Evolutionary conservation across 1,140 invertebrate genomes (phyloP).

Genomic region (Drosophila kanapiae): DNA sequence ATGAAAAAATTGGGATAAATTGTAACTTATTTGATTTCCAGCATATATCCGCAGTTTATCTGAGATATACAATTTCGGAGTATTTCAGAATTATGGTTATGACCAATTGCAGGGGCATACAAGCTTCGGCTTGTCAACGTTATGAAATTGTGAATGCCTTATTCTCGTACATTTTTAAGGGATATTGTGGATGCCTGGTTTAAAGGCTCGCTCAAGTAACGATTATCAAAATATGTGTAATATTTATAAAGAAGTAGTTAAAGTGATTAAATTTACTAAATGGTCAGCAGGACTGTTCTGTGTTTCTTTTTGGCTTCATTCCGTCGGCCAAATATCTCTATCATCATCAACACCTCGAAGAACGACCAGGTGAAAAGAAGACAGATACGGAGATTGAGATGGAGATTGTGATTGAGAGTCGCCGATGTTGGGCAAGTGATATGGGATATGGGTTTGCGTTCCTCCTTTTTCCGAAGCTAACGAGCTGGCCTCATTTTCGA

Average conservation of each 20-base stretch:
- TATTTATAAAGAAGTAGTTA: not conserved
- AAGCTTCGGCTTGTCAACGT: no score
- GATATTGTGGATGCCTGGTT: no score
- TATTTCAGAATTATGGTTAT: no score
- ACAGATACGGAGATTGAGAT: not conserved
- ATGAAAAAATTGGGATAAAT: not conserved
- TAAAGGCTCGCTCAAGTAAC: no score
- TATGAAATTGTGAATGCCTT: not conserved
- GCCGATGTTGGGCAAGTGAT: slow-evolving; percentile 43
- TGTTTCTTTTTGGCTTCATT: not conserved
- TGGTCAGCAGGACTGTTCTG: not conserved
- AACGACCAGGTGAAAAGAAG: not conserved
- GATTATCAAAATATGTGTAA: no score
- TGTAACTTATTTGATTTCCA: not conserved
- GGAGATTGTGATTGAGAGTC: not conserved
- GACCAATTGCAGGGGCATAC: no score
- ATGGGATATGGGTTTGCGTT: slow-evolving; percentile 47
- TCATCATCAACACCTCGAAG: slow-evolving; percentile 69
- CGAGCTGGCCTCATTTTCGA: slow-evolving; percentile 3
- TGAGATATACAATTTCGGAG: not conserved
- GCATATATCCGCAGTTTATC: no score
- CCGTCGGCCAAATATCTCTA: slow-evolving; percentile 53
- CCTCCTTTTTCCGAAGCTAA: not conserved
- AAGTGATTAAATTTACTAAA: not conserved
- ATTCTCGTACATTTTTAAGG: not conserved